Evolutionary conservation across 2,888 invertebrate species (phyloP), one percentile per base, ranked within the genome.

Genomic region (Tupiocoris notatus): DNA sequence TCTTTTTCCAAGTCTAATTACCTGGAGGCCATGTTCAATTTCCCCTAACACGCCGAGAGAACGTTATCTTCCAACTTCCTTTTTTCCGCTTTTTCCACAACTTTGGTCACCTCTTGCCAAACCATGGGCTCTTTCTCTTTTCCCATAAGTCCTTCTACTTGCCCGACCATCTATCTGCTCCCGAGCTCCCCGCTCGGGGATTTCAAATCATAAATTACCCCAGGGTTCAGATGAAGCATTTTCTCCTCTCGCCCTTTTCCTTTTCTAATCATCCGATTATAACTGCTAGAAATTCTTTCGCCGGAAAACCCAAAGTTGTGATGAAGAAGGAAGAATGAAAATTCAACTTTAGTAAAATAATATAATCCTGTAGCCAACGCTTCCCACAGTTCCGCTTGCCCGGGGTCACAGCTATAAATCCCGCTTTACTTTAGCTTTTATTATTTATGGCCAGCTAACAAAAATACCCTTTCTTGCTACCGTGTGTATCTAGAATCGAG

Each of bases 11-110:
- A 74, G 74, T 74, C 74, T 74, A 74, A 74, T 74, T 74, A 74
- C 74, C 74, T 74, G 57, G 64, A 54, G 74, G 74, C 64, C 74
- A 64, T 64, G 74, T 74, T 64, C 74, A 74, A 74, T 74, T 74
- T 74, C 74, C 74, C 63, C 64, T 63, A 64, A 64, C 74, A 74
- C 57, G 74, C 70, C 59, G 70, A 25, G 59, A 70, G 59, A 74
- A 74, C 74, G 74, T 74, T 74, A 74, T 74, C 74, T 74, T 64
- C 62, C 62, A 16, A 21, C 22, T 62, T 2, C 62, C 20, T 62
- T 62, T 22, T 62, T 20, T 20, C 20, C 62, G 21, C 62, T 22
- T 62, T 62, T 62, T 62, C 39, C 39, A 39, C 39, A 62, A 62
- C 18, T 22, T 62, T 22, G 62, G 20, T 62, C 22, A 62, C 20